Percentiles rank a stretch among this genome's conserved stretches.
These are phyloP conservation scores for Ictidomys tridecemlineatus DNA, from an alignment of 2,113 vertebrate genomes.

Conservation along the genomic window DNA sequence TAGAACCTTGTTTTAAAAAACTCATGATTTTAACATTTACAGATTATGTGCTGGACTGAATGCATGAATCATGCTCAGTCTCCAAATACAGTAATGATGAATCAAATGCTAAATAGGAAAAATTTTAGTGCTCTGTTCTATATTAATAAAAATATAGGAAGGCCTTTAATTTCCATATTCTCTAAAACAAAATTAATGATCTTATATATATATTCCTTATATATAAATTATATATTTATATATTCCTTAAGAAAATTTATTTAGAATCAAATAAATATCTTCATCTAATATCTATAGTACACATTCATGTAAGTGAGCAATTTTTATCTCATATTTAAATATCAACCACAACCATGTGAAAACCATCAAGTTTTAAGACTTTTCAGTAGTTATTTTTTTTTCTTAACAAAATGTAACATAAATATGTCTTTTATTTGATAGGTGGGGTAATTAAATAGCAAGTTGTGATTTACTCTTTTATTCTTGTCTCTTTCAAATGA, in stretches of 20 bases:
- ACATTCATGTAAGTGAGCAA: background rate
- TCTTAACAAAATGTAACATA: background rate
- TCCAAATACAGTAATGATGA: background rate
- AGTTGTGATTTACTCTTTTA: background rate
- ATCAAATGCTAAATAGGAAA: background rate
- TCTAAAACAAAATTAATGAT: slow-evolving; percentile 28
- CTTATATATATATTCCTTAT: background rate
- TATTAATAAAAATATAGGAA: background rate
- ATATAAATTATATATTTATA: background rate
- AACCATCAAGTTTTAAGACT: slow-evolving; percentile 33
- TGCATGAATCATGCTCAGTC: background rate
- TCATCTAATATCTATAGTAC: background rate
- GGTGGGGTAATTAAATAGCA: background rate
- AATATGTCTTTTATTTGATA: background rate
- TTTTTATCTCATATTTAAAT: slow-evolving; percentile 56
- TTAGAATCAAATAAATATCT: slow-evolving; percentile 31
- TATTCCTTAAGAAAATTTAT: slow-evolving; percentile 39
- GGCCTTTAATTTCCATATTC: background rate
- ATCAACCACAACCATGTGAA: background rate
- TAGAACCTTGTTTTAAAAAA: background rate
- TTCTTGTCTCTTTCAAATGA: background rate
- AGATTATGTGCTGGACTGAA: background rate
- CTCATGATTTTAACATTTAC: background rate
- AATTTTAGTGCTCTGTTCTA: background rate
- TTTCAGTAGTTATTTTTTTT: background rate